Evolutionary conservation across 2,888 invertebrate genomes (phyloP).

Genomic region (Machimus atricapillus): DNA sequence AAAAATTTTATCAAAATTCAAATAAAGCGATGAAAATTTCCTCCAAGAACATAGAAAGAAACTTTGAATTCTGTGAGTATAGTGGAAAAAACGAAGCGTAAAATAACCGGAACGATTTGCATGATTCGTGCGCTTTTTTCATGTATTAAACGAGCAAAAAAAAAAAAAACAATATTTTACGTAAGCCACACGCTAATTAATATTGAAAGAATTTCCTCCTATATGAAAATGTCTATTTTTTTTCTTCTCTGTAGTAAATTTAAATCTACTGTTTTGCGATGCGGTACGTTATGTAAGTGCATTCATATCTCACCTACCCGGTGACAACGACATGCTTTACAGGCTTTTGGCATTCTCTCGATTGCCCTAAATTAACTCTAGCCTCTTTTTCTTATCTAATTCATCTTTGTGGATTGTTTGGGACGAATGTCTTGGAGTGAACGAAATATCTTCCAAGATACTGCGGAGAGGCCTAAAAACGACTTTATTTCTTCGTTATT

Average conservation of each 20-base stretch:
- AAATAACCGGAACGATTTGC: conserved; percentile 31
- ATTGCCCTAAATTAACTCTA: conserved; percentile 18
- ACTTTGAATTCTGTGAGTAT: not conserved
- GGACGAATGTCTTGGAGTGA: not conserved
- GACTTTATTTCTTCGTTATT: not conserved
- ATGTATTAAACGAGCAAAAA: not conserved
- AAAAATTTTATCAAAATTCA: not conserved
- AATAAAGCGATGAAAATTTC: not conserved
- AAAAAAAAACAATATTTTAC: not conserved
- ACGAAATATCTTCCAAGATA: not conserved
- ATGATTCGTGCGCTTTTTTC: not conserved
- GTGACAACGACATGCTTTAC: not conserved
- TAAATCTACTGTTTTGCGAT: not conserved
- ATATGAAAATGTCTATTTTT: not conserved
- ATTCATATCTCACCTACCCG: conserved; percentile 4
- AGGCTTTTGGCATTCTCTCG: not conserved
- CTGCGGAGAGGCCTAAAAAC: not conserved
- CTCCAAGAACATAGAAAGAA: not conserved
- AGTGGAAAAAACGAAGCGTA: not conserved
- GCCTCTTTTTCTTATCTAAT: conserved; percentile 1
- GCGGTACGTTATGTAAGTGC: conserved; percentile 1
- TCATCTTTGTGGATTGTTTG: not conserved
- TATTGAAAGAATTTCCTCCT: conserved; percentile 2
- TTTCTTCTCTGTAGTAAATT: not conserved
- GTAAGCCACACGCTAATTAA: conserved; percentile 14